Evolutionary conservation across 2,797 vertebrate genomes (phyloP).

Genomic region (Halcyon chelicuti): DNA sequence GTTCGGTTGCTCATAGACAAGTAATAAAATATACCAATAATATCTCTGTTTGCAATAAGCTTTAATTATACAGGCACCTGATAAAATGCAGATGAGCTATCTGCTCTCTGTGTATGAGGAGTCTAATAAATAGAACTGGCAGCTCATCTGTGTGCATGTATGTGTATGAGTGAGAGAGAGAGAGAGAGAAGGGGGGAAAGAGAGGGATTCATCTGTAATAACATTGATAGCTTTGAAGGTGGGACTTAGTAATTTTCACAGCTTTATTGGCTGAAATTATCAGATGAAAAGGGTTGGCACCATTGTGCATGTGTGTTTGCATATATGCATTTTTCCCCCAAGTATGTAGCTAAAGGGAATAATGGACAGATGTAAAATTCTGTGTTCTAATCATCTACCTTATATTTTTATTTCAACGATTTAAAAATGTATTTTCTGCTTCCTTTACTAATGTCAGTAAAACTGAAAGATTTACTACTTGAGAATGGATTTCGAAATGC

Average conservation of each 20-base stretch:
- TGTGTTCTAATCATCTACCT: background rate
- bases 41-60: constrained; percentile 78
- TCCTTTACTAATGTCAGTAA: background rate
- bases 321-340: background rate
- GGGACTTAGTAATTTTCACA: constrained; percentile 45
- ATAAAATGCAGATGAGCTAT: constrained; percentile 80
- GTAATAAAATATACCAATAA: constrained; percentile 80
- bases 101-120: constrained; percentile 61
- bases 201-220: constrained; percentile 33
- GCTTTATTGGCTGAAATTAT: constrained; percentile 61
- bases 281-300: constrained; percentile 33
- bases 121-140: constrained; percentile 73
- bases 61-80: constrained; percentile 81
- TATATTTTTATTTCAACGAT: background rate
- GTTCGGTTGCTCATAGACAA: constrained; percentile 73
- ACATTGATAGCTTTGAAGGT: constrained; percentile 62
- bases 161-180: background rate
- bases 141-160: constrained; percentile 2
- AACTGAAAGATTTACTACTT: background rate
- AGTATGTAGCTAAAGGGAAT: background rate
- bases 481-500: background rate
- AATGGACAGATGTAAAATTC: background rate
- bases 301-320: background rate
- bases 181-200: background rate
- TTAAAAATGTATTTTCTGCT: background rate